A percentile compares a stretch with the other conserved stretches of the same genome.
phyloP scores from a whole-genome alignment of 2,888 invertebrate species.

The Drosophila anomelani region DNA sequence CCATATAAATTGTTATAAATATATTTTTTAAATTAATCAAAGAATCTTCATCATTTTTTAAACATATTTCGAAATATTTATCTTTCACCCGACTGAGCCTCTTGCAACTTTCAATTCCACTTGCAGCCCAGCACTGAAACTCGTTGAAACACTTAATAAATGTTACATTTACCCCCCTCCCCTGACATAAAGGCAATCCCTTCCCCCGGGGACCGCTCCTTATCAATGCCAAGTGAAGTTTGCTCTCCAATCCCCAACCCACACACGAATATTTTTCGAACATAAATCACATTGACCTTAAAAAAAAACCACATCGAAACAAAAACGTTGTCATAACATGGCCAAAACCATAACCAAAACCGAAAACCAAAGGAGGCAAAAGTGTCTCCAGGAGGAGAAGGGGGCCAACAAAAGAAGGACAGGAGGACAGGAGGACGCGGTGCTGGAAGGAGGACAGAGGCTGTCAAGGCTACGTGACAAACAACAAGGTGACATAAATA shows the following conservation, averaged over 20 bases:
- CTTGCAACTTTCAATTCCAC: conserved; percentile 28
- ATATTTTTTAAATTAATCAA: not conserved
- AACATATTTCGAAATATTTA: not conserved
- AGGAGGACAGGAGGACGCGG: not conserved
- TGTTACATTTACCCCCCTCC: conserved; percentile 15
- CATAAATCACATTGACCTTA: conserved; percentile 77
- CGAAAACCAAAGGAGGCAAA: conserved; percentile 24
- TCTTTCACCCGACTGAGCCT: not conserved
- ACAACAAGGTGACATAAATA: conserved; percentile 77
- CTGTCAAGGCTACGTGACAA: conserved; percentile 61
- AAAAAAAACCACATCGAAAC: conserved; percentile 57
- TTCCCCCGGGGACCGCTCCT: conserved; percentile 2
- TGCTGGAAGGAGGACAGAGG: conserved; percentile 14
- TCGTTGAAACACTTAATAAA: conserved; percentile 29
- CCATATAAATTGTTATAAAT: too few species aligned
- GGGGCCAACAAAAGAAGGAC: not conserved
- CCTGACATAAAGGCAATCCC: not conserved
- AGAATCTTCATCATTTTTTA: not conserved
- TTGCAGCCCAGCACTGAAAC: conserved; percentile 6
- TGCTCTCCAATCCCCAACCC: conserved; percentile 32
- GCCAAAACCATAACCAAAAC: conserved; percentile 38
- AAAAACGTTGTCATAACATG: conserved; percentile 62
- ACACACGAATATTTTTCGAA: conserved; percentile 56
- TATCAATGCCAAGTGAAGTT: conserved; percentile 46
- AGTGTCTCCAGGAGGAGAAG: conserved; percentile 1